Percentiles rank a stretch among this genome's conserved stretches.
Conservation (phyloP, 1,140 invertebrate species). For the Heliconius nattereri region DNA sequence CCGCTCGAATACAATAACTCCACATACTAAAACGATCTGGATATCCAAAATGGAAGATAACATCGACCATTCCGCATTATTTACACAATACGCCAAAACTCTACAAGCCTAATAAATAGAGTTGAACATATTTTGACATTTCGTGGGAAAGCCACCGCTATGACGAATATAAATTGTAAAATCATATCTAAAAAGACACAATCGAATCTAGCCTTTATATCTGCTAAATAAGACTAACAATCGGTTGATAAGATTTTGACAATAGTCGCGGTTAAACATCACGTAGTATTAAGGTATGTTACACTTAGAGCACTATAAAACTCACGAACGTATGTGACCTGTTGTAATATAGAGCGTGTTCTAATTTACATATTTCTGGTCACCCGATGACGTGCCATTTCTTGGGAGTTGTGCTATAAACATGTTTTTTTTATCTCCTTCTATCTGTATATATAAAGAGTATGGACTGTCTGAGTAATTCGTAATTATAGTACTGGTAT, state of each 20-base stretch:
- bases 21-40: constrained; percentile 46
- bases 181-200: constrained; percentile 6
- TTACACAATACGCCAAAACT: constrained; percentile 62
- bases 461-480: too few species aligned
- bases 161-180: constrained; percentile 30
- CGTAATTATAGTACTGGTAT: too few species aligned
- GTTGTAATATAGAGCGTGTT: constrained; percentile 38
- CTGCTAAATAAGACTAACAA: neutral
- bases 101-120: constrained; percentile 59
- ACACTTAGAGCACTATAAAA: constrained; percentile 44
- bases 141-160: constrained; percentile 58
- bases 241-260: neutral
- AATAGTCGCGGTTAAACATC: constrained; percentile 31
- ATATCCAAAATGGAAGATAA: constrained; percentile 58
- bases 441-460: neutral
- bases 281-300: constrained; percentile 44
- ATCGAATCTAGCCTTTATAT: neutral
- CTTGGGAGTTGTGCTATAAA: neutral
- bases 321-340: constrained; percentile 44
- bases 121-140: constrained; percentile 64
- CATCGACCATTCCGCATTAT: constrained; percentile 63
- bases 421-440: neutral
- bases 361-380: constrained; percentile 45
- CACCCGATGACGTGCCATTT: neutral
- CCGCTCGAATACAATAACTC: constrained; percentile 70